These are phyloP conservation scores for Gymnoscelis rufifasciata DNA, from an alignment of 2,888 invertebrate species.

Conservation along the genomic window DNA sequence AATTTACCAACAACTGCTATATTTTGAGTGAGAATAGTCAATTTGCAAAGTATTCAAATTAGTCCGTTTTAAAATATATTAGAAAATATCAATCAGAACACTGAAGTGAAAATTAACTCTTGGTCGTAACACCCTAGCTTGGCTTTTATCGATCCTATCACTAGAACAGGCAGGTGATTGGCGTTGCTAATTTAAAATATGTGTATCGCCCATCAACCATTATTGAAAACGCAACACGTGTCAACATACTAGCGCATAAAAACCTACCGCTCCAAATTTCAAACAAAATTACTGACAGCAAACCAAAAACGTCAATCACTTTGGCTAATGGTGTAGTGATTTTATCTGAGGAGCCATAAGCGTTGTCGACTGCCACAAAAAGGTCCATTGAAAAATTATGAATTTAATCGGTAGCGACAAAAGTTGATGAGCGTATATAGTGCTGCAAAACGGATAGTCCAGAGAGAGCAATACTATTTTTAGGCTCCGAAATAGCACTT, in stretches of 20 bases:
- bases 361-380: conserved; percentile 65
- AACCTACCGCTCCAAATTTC: conserved; percentile 62
- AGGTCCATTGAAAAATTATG: conserved; percentile 63
- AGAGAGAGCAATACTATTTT: too few relatives aligned
- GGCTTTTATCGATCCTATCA: too few relatives aligned
- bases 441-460: too few relatives aligned
- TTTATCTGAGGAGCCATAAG: conserved; percentile 64
- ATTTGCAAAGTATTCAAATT: too few relatives aligned
- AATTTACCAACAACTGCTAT: too few relatives aligned
- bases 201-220: conserved; percentile 33
- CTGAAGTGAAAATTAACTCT: not conserved
- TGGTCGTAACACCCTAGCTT: too few relatives aligned
- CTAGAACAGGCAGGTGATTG: conserved; percentile 5
- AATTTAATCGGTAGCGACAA: conserved; percentile 25
- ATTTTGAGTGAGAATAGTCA: too few relatives aligned
- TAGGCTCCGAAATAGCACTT: too few relatives aligned
- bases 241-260: conserved; percentile 52
- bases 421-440: too few relatives aligned
- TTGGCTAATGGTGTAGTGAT: conserved; percentile 74
- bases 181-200: conserved; percentile 7
- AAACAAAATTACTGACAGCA: conserved; percentile 77
- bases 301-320: conserved; percentile 75
- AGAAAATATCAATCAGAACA: too few relatives aligned
- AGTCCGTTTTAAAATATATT: too few relatives aligned
- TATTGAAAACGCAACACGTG: conserved; percentile 39